phyloP scores from a whole-genome alignment of 2,797 vertebrate genomes.

The Amblyraja radiata region DNA sequence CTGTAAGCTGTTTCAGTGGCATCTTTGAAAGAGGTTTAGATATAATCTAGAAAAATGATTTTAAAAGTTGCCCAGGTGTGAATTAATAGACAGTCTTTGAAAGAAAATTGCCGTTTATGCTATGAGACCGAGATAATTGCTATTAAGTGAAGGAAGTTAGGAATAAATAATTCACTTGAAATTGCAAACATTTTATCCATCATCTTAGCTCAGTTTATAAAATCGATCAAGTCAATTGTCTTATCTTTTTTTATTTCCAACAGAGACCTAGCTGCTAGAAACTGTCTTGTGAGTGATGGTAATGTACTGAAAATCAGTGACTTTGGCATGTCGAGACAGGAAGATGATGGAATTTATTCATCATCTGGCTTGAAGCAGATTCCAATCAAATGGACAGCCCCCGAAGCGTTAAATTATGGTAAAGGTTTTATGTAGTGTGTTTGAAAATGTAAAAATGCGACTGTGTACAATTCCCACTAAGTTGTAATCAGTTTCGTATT shows the following conservation, averaged over 20 bases:
- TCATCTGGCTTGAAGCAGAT: conserved; percentile 96
- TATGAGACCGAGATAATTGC: not conserved
- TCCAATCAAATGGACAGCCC: conserved; percentile 97
- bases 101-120: too few species aligned
- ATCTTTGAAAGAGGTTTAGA: too few species aligned
- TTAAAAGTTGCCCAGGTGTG: not conserved
- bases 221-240: not conserved
- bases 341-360: conserved; percentile 91
- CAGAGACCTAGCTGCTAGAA: conserved; percentile 92
- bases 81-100: too few species aligned
- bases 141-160: not conserved
- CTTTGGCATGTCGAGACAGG: conserved; percentile 96
- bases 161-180: not conserved
- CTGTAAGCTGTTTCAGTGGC: too few species aligned
- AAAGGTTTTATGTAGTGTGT: conserved; percentile 43
- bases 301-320: conserved; percentile 92
- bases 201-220: not conserved
- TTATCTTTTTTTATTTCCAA: conserved; percentile 44
- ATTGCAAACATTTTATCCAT: not conserved
- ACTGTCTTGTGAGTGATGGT: conserved; percentile 86
- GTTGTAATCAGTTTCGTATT: too few species aligned
- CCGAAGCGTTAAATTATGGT: conserved; percentile 95
- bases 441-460: not conserved
- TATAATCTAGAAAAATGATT: too few species aligned
- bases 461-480: not conserved